Evolutionary conservation across 2,888 invertebrate genomes (phyloP).

Genomic region (Hypolimnas misippus): DNA sequence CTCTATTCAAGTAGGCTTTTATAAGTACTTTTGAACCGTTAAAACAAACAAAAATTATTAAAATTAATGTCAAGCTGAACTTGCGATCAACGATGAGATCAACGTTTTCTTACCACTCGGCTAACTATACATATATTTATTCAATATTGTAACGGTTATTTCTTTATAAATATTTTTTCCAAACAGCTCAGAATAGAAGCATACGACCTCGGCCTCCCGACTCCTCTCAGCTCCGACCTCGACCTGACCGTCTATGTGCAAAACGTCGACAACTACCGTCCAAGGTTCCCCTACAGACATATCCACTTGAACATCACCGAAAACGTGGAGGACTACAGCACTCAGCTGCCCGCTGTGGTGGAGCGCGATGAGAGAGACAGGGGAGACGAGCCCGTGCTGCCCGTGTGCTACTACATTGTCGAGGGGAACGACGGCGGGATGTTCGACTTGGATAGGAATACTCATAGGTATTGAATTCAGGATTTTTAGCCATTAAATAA

Average conservation of each 20-base stretch:
- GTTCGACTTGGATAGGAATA: slow-evolving; percentile 88
- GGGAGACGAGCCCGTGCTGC: slow-evolving; percentile 90
- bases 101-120: no score
- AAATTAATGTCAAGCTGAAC: no score
- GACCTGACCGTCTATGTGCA: slow-evolving; percentile 94
- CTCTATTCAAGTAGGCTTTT: no score
- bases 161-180: background rate
- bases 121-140: no score
- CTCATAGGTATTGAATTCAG: slow-evolving; percentile 90
- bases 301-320: slow-evolving; percentile 90
- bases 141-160: no score
- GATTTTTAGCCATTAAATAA: no score
- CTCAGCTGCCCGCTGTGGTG: slow-evolving; percentile 90
- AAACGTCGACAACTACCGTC: slow-evolving; percentile 95
- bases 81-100: no score
- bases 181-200: slow-evolving; percentile 93
- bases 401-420: slow-evolving; percentile 97
- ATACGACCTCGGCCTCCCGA: slow-evolving; percentile 94
- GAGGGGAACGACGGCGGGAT: slow-evolving; percentile 90
- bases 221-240: slow-evolving; percentile 93
- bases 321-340: slow-evolving; percentile 83
- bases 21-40: no score
- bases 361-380: slow-evolving; percentile 94
- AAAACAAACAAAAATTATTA: no score
- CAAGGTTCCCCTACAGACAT: slow-evolving; percentile 90